Conservation (phyloP, 2,888 invertebrate species). For the Drosophila formosana region DNA sequence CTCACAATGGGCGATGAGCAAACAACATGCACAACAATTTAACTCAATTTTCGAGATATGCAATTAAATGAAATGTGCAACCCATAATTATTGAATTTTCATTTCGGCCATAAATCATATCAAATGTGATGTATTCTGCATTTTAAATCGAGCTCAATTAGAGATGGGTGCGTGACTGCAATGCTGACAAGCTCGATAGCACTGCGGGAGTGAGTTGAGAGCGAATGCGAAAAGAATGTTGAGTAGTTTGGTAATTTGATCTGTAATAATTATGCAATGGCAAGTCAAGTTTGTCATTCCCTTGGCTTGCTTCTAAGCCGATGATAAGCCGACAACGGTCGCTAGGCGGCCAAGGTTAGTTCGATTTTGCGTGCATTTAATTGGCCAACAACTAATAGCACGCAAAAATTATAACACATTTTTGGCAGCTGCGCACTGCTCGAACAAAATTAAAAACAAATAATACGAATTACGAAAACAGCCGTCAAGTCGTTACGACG, state of each 20-base stretch:
- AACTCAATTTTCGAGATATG: constrained; percentile 5
- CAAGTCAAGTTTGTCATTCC: constrained; percentile 16
- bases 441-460: background rate
- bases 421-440: constrained; percentile 48
- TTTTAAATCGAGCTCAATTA: constrained; percentile 3
- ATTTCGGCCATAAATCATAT: constrained; percentile 1
- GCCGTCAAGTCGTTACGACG: constrained; percentile 19
- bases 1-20: background rate
- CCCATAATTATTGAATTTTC: constrained; percentile 10
- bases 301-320: constrained; percentile 23
- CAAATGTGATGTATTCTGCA: background rate
- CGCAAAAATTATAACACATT: constrained; percentile 34
- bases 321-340: constrained; percentile 27
- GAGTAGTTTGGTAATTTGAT: constrained; percentile 23
- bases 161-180: constrained; percentile 9
- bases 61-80: constrained; percentile 18
- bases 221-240: background rate
- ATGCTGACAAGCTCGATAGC: background rate
- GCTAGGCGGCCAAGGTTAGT: constrained; percentile 42
- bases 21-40: constrained; percentile 15
- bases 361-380: constrained; percentile 50
- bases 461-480: background rate
- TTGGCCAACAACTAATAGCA: constrained; percentile 40
- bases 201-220: background rate
- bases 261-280: constrained; percentile 29